Conservation (phyloP, 2,888 invertebrate genomes). For the Gonocerus acuteangulatus region DNA sequence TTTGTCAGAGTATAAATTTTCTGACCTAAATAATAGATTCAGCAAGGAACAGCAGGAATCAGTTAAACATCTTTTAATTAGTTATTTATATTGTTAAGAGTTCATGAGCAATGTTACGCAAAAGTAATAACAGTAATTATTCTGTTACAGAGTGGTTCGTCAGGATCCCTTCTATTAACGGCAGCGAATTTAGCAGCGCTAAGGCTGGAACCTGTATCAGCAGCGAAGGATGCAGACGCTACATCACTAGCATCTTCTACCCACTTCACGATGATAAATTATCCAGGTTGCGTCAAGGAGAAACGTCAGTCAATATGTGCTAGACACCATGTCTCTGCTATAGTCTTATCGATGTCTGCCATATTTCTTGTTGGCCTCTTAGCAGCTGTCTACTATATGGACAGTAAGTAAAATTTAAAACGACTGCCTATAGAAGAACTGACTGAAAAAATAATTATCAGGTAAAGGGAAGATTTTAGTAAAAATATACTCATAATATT, state of each 20-base stretch:
- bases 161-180: slow-evolving; percentile 69
- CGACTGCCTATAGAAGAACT: no score
- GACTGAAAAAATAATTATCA: no score
- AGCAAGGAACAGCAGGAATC: no score
- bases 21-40: no score
- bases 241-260: slow-evolving; percentile 75
- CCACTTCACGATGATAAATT: slow-evolving; percentile 79
- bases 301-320: slow-evolving; percentile 61
- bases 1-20: no score
- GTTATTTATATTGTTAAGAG: no score
- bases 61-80: no score
- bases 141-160: slow-evolving; percentile 66
- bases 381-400: slow-evolving; percentile 72
- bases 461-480: no score
- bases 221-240: slow-evolving; percentile 47
- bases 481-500: no score
- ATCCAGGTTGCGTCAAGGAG: slow-evolving; percentile 55
- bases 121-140: no score
- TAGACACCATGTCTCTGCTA: slow-evolving; percentile 70
- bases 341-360: slow-evolving; percentile 74
- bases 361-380: slow-evolving; percentile 72
- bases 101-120: no score
- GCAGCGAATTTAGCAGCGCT: slow-evolving; percentile 60
- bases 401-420: slow-evolving; percentile 61
- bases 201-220: slow-evolving; percentile 37